Evolutionary conservation across 2,888 invertebrate genomes (phyloP), one percentile per base, ranked within the genome.

Genomic region (Drosophila siamana): DNA sequence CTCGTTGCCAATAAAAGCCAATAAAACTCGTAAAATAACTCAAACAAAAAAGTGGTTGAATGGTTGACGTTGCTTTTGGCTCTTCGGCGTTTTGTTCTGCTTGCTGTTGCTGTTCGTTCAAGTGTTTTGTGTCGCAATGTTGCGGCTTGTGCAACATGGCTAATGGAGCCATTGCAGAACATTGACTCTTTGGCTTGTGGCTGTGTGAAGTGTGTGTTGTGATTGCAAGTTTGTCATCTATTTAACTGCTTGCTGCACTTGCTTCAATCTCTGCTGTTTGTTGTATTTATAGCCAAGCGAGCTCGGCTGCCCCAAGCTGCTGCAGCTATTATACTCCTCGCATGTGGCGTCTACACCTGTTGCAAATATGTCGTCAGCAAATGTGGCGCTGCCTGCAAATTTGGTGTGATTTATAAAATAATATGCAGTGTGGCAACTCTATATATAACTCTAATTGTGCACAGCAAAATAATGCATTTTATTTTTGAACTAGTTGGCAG

Each of bases 1-100:
- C 78, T 74, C 86, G 84, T 78, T 88, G 86, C 86, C 88, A 86
- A 86, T 86, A 86, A 88, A 89, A 88, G 86, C 88, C 89, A 89
- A 89, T 88, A 88, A 89, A 88, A 88, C 78, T 86, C 89, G 71
- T 88, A 88, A 89, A 88, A 88, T 88, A 88, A 89, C 81, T 85
- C 81, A 85, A 81, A 86, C 62, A 68, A 69, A 54, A 65, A 71
- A 69, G 40, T 61, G 64, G 19, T 41, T 50, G 63, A 69, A 36
- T 61, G 64, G 19, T 41, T 50, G 63, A 26, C 3, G 15, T 8
- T 40, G 13, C 19, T 38, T 40, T 41, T 50, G 46, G 30, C 43
- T 59, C 24, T 24, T 36, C 30, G 3, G 9, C 16, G 30, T 33
- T 30, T 16, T 48, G 50, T 33, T 38, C 48, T 19, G 52, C 64